Base-by-base conservation (phyloP, 2,797 vertebrate species). In the Bucorvus abyssinicus region DNA sequence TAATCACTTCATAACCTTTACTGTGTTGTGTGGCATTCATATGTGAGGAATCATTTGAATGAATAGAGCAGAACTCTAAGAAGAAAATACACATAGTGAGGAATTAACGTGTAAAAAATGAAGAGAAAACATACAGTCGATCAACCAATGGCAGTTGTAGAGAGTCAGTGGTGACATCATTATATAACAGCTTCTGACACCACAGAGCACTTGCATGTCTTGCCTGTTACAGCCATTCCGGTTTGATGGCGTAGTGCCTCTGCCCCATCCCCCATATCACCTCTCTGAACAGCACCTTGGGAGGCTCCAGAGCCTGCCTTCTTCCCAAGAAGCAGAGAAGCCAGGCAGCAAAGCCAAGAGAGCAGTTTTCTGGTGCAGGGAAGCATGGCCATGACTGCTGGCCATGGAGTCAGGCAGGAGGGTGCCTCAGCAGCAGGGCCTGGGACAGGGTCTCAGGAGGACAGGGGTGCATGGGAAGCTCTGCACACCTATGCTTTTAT, bases 191-290 rank as follows among this genome's bases (percentile, higher is more conserved):
- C 23, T 44, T 42, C 26, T 59, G 40, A 56, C 10, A 53, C 21
- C 23, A 40, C 7, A 57, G 40, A 44, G 24, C 6, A 14, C 3
- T 14, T 53, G 14, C 18, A 20, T 1, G 0, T 47, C 64, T 80
- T 73, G n/a, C 7, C 45, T 2, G 0, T 68, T 76, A 21, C 27
- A 69, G 16, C 29, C 29, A 36, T 50, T 8, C 30, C 3, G 9
- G 13, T 59, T n/a, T 57, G 42, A 9, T 23, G 30, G 15, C 9
- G 57, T 22, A 57, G 11, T 4, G 5, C 8, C 8, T 57, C 53
- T 59, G 34, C 36, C 18, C 4, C 32, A 27, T 56, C 5, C 10
- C 29, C 12, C 12, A 9, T 7, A 7, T n/a, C 1, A 1, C 8
- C 21, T 38, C 40, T 55, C 80, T 80, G 50, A 44, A 32, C 17